Percentiles rank a stretch among this genome's conserved stretches.
Evolutionary conservation across 2,113 vertebrate species (phyloP).

Genomic region (Campylomormyrus tamandua): DNA sequence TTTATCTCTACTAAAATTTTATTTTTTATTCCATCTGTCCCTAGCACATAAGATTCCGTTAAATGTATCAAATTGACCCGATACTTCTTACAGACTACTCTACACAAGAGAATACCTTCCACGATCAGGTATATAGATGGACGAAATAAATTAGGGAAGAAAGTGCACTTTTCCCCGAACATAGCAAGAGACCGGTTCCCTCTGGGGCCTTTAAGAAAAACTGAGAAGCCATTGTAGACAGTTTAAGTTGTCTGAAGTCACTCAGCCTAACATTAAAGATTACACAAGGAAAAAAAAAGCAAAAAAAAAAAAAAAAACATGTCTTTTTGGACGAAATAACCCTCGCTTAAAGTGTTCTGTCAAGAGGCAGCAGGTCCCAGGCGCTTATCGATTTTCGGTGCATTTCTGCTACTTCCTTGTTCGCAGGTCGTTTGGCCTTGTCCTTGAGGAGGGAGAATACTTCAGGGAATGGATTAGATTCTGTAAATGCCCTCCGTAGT

Average conservation of each 20-base stretch:
- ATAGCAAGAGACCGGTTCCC: neutral
- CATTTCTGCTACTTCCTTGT: neutral
- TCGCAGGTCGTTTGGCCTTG: slow-evolving; percentile 37
- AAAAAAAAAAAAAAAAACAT: neutral
- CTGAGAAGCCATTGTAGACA: neutral
- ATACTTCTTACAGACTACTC: neutral
- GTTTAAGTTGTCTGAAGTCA: slow-evolving; percentile 5
- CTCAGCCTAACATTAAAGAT: neutral
- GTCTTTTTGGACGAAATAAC: neutral
- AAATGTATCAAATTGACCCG: neutral
- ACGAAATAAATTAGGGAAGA: neutral
- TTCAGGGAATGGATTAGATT: slow-evolving; percentile 41
- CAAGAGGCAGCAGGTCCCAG: neutral
- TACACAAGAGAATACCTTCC: neutral
- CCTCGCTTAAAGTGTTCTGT: neutral
- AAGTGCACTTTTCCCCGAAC: neutral
- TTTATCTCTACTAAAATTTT: neutral
- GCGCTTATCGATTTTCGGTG: neutral
- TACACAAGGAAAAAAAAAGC: neutral
- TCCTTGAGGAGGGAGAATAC: slow-evolving; percentile 45
- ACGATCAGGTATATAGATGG: neutral
- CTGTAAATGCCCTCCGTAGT: slow-evolving; percentile 1
- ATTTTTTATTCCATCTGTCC: neutral
- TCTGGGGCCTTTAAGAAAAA: neutral
- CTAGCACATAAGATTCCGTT: neutral